Evolutionary conservation across 2,797 vertebrate species (phyloP).

Genomic region (Anguilla anguilla): DNA sequence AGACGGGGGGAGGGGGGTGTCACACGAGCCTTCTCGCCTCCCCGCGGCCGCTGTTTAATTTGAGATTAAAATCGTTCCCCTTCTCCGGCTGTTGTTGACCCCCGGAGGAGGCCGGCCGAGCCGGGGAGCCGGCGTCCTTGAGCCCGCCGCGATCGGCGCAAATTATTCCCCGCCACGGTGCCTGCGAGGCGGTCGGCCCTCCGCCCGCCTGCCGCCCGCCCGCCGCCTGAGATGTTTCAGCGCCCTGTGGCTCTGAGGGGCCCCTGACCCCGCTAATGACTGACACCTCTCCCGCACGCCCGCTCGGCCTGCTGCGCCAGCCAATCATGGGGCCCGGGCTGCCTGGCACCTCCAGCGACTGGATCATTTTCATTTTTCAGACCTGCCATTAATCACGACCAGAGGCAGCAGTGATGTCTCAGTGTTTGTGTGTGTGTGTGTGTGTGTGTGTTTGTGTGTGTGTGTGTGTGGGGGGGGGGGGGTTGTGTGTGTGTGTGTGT

Average conservation of each 20-base stretch:
- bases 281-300: conserved; percentile 53
- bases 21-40: conserved; percentile 23
- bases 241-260: conserved; percentile 27
- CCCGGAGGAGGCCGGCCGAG: conserved; percentile 32
- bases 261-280: conserved; percentile 44
- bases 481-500: not conserved
- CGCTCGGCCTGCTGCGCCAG: conserved; percentile 55
- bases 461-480: not conserved
- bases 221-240: conserved; percentile 34
- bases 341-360: conserved; percentile 52
- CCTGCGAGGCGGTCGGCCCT: conserved; percentile 45
- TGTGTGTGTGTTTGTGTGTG: not conserved
- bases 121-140: conserved; percentile 44
- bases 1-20: not conserved
- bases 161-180: conserved; percentile 35
- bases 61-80: conserved; percentile 48
- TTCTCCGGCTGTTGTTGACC: conserved; percentile 40
- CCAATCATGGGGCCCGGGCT: conserved; percentile 59
- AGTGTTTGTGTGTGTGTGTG: not conserved
- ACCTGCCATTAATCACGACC: conserved; percentile 62
- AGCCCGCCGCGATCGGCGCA: conserved; percentile 42
- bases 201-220: not conserved
- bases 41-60: conserved; percentile 40
- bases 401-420: conserved; percentile 35
- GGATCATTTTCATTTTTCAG: conserved; percentile 60